Evolutionary conservation across 2,797 vertebrate genomes (phyloP).

Genomic region (Bovichtus diacanthus): DNA sequence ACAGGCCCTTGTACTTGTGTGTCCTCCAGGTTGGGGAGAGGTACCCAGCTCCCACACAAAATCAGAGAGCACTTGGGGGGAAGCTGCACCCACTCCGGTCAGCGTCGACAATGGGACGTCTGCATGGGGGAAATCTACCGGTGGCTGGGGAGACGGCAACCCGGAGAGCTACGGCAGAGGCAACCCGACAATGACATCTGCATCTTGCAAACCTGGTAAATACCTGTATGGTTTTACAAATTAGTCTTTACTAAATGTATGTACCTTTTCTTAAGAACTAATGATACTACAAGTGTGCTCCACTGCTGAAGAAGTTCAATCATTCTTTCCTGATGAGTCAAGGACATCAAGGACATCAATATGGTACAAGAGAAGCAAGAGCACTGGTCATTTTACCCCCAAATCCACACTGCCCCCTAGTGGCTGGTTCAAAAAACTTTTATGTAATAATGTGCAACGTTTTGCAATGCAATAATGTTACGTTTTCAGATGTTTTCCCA

Average conservation of each 20-base stretch:
- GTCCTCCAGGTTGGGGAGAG: conserved; percentile 92
- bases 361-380: conserved; percentile 9
- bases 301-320: conserved; percentile 9
- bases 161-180: conserved; percentile 88
- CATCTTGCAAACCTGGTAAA: conserved; percentile 92
- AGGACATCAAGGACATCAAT: conserved; percentile 50
- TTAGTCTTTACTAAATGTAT: neutral
- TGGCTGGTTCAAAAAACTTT: conserved; percentile 46
- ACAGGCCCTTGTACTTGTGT: conserved; percentile 32
- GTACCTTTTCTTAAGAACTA: neutral
- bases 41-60: conserved; percentile 81
- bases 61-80: conserved; percentile 88
- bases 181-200: conserved; percentile 86
- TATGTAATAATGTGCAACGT: neutral
- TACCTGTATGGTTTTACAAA: neutral
- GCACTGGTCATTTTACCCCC: neutral
- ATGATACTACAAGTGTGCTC: neutral
- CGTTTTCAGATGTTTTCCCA: neutral
- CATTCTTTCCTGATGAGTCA: conserved; percentile 32
- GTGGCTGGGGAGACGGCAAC: conserved; percentile 91
- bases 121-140: conserved; percentile 92
- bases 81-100: conserved; percentile 87
- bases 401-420: conserved; percentile 74
- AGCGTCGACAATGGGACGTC: conserved; percentile 95
- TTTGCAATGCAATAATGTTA: too few relatives aligned